phyloP scores from a whole-genome alignment of 2,888 invertebrate species.

The Malthinus flaveolus region DNA sequence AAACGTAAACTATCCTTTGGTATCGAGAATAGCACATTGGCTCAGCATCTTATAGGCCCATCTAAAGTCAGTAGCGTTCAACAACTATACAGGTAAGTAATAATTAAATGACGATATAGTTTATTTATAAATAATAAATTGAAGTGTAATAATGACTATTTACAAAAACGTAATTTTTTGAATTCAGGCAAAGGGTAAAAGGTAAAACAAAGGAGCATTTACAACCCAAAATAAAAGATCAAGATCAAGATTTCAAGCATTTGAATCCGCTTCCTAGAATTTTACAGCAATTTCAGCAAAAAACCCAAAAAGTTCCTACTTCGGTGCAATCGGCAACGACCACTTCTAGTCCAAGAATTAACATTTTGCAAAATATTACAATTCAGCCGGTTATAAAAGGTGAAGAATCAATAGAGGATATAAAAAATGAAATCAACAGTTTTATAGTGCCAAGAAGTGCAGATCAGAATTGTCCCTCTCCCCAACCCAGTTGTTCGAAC shows the following conservation, averaged over 20 bases:
- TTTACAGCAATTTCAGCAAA: constrained; percentile 30
- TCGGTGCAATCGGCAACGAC: constrained; percentile 15
- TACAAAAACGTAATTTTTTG: not conserved
- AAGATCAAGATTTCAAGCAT: constrained; percentile 22
- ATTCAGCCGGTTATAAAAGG: constrained; percentile 35
- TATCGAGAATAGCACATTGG: constrained; percentile 47
- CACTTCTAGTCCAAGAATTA: constrained; percentile 45
- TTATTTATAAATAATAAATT: not conserved
- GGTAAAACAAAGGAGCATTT: constrained; percentile 36
- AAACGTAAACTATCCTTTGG: constrained; percentile 46
- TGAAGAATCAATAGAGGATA: constrained; percentile 35
- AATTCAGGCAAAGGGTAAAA: constrained; percentile 43
- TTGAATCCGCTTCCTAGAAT: constrained; percentile 22
- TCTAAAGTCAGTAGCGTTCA: constrained; percentile 52
- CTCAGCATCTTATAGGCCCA: constrained; percentile 50
- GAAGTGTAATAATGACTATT: not conserved
- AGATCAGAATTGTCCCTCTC: constrained; percentile 25
- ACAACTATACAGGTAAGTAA: constrained; percentile 50
- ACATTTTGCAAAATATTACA: constrained; percentile 48
- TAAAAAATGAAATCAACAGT: constrained; percentile 24
- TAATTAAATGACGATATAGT: too few species aligned
- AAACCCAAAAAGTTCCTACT: constrained; percentile 32
- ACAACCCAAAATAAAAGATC: constrained; percentile 28
- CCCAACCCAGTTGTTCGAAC: constrained; percentile 39
- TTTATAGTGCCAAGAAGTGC: constrained; percentile 26